Evolutionary conservation across 2,888 invertebrate genomes (phyloP).

Genomic region (Dichetophora obliterata): DNA sequence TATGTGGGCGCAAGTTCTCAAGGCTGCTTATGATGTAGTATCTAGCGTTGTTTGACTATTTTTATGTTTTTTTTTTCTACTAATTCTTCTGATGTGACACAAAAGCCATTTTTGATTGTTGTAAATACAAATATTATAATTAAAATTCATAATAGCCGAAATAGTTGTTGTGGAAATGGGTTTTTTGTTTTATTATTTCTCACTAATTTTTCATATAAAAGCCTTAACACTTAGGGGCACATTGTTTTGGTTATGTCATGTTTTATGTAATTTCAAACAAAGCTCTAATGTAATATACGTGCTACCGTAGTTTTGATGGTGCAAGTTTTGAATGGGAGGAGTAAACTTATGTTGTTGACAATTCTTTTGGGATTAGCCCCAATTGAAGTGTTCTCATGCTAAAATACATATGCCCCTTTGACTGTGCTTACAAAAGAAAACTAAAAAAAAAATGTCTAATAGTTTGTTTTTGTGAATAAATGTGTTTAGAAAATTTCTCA

Average conservation of each 20-base stretch:
- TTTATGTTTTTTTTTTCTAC: neutral
- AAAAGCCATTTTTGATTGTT: conserved; percentile 32
- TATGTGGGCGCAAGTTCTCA: neutral
- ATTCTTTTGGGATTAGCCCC: too few species aligned
- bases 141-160: conserved; percentile 38
- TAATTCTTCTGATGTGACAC: neutral
- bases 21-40: neutral
- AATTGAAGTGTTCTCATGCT: too few species aligned
- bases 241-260: conserved; percentile 13
- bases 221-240: conserved; percentile 20
- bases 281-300: too few species aligned
- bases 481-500: too few species aligned
- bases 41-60: neutral
- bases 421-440: neutral
- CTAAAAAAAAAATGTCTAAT: neutral
- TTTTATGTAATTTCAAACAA: neutral
- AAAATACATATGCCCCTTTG: neutral
- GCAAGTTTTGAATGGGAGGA: neutral
- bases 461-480: neutral
- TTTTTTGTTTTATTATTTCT: neutral
- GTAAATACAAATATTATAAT: conserved; percentile 35
- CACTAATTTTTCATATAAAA: neutral
- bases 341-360: too few species aligned
- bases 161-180: conserved; percentile 2
- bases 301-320: neutral